These are phyloP conservation scores for Dendrolimus houi DNA, from an alignment of 2,888 invertebrate genomes.

Conservation along the genomic window DNA sequence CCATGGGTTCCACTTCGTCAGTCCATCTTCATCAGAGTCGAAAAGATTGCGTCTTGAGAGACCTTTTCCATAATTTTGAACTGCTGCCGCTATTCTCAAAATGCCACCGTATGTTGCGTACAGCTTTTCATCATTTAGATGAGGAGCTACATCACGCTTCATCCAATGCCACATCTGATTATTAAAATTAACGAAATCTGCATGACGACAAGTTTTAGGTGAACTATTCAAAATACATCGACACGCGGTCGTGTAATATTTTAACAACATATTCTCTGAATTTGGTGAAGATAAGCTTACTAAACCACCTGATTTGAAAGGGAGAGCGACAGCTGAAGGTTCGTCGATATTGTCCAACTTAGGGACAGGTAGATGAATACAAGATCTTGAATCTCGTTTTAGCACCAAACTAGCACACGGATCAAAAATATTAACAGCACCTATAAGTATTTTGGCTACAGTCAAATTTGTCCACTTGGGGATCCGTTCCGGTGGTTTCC, in stretches of 20 bases:
- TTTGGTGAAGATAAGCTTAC: conserved; percentile 40
- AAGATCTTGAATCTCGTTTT: conserved; percentile 47
- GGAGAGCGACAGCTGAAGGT: conserved; percentile 50
- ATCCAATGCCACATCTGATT: conserved; percentile 66
- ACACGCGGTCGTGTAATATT: conserved; percentile 56
- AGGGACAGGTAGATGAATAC: conserved; percentile 53
- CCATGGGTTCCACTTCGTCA: conserved; percentile 47
- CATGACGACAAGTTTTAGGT: conserved; percentile 47
- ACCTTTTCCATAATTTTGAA: conserved; percentile 57
- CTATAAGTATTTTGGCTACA: conserved; percentile 51
- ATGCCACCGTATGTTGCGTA: conserved; percentile 60
- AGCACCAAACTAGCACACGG: conserved; percentile 44
- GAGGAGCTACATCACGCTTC: conserved; percentile 58
- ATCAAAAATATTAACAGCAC: conserved; percentile 35
- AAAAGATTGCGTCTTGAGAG: conserved; percentile 49
- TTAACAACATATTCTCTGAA: conserved; percentile 49
- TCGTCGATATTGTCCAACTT: conserved; percentile 38
- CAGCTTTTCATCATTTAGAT: conserved; percentile 51
- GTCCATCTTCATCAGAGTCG: conserved; percentile 22
- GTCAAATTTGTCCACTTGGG: conserved; percentile 50
- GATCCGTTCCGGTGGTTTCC: conserved; percentile 36
- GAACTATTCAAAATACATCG: conserved; percentile 53
- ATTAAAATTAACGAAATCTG: conserved; percentile 58
- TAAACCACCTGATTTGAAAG: conserved; percentile 48
- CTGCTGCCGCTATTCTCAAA: conserved; percentile 57